Evolutionary conservation across 2,888 invertebrate species (phyloP).

Genomic region (Beris chalybata): DNA sequence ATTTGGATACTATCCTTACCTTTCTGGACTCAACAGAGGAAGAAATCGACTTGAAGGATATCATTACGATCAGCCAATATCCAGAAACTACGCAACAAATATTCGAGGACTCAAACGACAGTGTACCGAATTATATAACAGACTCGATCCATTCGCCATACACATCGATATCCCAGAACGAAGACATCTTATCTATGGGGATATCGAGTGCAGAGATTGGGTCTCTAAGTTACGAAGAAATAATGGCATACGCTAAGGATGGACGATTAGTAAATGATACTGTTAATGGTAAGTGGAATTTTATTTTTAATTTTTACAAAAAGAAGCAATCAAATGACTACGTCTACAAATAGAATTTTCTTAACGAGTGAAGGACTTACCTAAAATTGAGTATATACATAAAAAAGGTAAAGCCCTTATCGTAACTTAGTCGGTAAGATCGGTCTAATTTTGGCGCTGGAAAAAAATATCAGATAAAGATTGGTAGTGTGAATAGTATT

Average conservation of each 20-base stretch:
- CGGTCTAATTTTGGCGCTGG: no score
- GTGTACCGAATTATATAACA: neutral
- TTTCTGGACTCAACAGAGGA: conserved; percentile 12
- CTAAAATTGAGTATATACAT: no score
- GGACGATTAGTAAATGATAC: neutral
- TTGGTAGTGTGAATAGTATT: no score
- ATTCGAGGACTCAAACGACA: neutral
- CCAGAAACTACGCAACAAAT: neutral
- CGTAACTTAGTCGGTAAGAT: no score
- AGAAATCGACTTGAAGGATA: conserved; percentile 9
- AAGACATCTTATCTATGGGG: conserved; percentile 16
- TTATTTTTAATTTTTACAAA: no score
- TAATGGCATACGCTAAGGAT: conserved; percentile 18
- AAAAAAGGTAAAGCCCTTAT: no score
- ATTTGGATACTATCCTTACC: conserved; percentile 8
- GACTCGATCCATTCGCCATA: conserved; percentile 1
- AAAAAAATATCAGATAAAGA: no score
- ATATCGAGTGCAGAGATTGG: conserved; percentile 19
- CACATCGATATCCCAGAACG: conserved; percentile 9
- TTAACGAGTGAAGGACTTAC: no score
- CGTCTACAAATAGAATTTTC: no score
- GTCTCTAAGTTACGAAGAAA: conserved; percentile 12
- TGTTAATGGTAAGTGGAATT: conserved; percentile 20
- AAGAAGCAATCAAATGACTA: neutral
- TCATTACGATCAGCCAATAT: conserved; percentile 17